These are phyloP conservation scores for Atrichornis clamosus DNA, from an alignment of 2,113 vertebrate genomes.

Conservation along the genomic window DNA sequence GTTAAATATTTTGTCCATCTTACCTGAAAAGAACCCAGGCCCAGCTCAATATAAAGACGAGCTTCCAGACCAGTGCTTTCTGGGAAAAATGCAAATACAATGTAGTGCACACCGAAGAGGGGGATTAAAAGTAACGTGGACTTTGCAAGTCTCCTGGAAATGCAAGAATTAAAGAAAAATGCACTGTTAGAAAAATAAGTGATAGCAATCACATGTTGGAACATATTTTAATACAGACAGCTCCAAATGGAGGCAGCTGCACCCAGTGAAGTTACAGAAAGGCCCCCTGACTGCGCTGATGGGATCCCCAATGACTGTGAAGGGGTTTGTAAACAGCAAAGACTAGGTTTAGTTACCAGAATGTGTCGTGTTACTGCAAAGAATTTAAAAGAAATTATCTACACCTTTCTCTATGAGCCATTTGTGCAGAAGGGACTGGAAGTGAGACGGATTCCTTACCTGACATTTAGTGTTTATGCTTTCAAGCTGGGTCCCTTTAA, in stretches of 20 bases:
- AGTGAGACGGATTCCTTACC: not conserved
- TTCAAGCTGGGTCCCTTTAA: not conserved
- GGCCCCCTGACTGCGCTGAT: not conserved
- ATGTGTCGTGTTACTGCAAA: not conserved
- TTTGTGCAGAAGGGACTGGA: not conserved
- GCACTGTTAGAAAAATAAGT: not conserved
- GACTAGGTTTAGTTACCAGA: not conserved
- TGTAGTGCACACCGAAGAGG: conserved; percentile 71
- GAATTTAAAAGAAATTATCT: not conserved
- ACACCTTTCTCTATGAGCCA: not conserved
- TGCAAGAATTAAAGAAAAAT: not conserved
- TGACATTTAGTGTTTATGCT: not conserved
- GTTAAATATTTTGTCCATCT: not conserved
- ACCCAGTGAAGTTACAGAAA: not conserved
- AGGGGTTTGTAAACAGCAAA: not conserved
- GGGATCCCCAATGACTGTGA: not conserved
- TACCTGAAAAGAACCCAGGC: conserved; percentile 71
- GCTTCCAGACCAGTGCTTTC: conserved; percentile 62
- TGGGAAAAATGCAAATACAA: conserved; percentile 67
- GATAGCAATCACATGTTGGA: rapidly evolving
- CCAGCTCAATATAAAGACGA: conserved; percentile 67
- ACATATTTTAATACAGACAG: not conserved
- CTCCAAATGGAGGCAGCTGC: not conserved
- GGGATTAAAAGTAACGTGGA: conserved; percentile 69
- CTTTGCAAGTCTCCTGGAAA: conserved; percentile 67